Evolutionary conservation across 2,888 invertebrate species (phyloP), one percentile per base, ranked within the genome.

Genomic region (Trichopoda pennipes): DNA sequence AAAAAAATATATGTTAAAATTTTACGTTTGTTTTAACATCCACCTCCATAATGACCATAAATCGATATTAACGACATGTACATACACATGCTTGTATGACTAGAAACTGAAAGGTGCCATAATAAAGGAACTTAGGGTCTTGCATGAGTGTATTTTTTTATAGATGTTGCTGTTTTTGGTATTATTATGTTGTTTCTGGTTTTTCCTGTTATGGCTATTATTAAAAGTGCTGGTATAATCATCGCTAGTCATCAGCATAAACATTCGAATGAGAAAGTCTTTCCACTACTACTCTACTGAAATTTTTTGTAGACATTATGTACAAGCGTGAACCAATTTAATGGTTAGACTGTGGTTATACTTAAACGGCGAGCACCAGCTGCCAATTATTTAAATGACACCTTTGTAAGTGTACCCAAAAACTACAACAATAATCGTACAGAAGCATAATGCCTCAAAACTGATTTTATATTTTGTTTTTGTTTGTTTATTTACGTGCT

Each of bases 331-430:
- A 23, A 23, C 72, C 69, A 63, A 77, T 64, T 64, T 77, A 73
- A 78, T 75, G 78, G 74, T 58, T 55, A 78, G 32, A 66, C 60
- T 81, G 81, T 16, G 81, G 81, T 78, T 78, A 55, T 49, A 66
- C 74, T 70, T 70, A 75, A 61, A 81, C 60, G 60, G 73, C 58
- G 55, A 78, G 75, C 85, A 85, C 84, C 85, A 84, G 87, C 85
- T 85, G 86, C 84, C 84, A 85, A 79, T 85, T 84, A 86, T 88
- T 85, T 88, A 89, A 88, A 88, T 86, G 87, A 86, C 87, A n/a
- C 16, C n/a, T 44, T 44, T 44, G 16, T 16, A n/a, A n/a, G 16
- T 16, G 12, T n/a, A n/a, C 6, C 1, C 12, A 16, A 3, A 14
- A 14, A 42, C 42, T 38, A 16, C 1, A 16, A 16, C 1, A 16